Evolutionary conservation across 2,797 vertebrate species (phyloP), one percentile per base, ranked within the genome.

Genomic region (Neoniphon sammara): DNA sequence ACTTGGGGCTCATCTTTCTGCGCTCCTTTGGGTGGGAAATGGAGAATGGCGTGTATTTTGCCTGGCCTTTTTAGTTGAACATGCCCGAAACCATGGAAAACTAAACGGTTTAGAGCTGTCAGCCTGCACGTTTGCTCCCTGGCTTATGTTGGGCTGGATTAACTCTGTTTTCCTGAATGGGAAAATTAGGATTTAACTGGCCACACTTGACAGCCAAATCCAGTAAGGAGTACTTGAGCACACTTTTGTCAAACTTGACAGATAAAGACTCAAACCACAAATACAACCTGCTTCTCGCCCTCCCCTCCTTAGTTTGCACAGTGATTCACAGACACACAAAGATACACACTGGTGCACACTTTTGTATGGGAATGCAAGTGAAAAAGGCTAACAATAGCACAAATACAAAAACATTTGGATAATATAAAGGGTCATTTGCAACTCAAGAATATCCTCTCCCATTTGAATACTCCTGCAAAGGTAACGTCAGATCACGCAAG

Each of bases 1-100:
- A 81, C 63, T 57, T 53, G 72, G 75, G 81, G 73, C 83, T 88
- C 83, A 70, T 88, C 85, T 77, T 73, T 85, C 66, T 77, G 58
- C 66, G 58, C 82, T 81, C 57, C 34, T 68, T 80, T 67, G 64
- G 12, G 62, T 60, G 61, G 42, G 63, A 31, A 49, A 65, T 1
- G 25, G 71, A 76, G 56, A 63, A 54, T 63, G 54, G 20, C 17
- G 53, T 34, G 60, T 54, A 21, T 71, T 74, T 77, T 72, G 20
- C 72, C 70, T 10, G 20, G 66, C n/a, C 17, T 59, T 77, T 81
- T 63, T 31, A n/a, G 25, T 14, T 49, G 60, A 64, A 81, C 52
- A 62, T 20, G 53, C 54, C 34, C 4, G 3, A 31, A 61, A 75
- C 7, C 4, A 57, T 66, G 52, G 42, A n/a, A 62, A 47, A 25